A percentile compares a stretch with the other conserved stretches of the same genome.
Conservation (phyloP, 1,140 invertebrate genomes). For the Drosophila elegans region DNA sequence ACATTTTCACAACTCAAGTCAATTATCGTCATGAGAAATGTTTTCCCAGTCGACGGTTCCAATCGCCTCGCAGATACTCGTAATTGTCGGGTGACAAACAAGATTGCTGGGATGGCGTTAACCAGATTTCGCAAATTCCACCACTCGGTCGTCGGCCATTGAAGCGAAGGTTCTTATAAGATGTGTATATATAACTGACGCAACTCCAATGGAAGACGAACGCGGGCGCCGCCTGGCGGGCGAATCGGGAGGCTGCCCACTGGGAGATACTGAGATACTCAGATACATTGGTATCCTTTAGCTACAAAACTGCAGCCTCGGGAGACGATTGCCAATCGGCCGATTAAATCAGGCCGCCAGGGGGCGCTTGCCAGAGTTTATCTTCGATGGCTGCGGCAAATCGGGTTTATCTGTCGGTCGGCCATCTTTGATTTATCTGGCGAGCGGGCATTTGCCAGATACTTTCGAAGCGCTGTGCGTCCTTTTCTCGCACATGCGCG, state of each 20-base stretch:
- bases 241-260: conserved; percentile 47
- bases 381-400: conserved; percentile 18
- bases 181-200: conserved; percentile 22
- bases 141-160: conserved; percentile 26
- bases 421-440: conserved; percentile 79
- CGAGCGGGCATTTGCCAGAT: conserved; percentile 37
- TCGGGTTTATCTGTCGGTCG: conserved; percentile 57
- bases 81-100: conserved; percentile 46
- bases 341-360: conserved; percentile 50
- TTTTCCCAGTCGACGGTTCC: conserved; percentile 16
- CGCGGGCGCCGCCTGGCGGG: conserved; percentile 48
- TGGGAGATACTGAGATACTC: conserved; percentile 20
- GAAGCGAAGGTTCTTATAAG: conserved; percentile 16
- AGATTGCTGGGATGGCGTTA: conserved; percentile 8
- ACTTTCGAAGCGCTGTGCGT: conserved; percentile 48
- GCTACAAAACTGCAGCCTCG: conserved; percentile 28
- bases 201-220: conserved; percentile 22
- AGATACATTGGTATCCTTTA: conserved; percentile 27
- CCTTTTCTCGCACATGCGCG: conserved; percentile 77
- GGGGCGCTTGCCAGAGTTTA: conserved; percentile 19
- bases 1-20: conserved; percentile 21
- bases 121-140: conserved; percentile 32
- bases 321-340: conserved; percentile 42
- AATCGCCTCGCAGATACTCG: conserved; percentile 20
- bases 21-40: conserved; percentile 46